Evolutionary conservation across 2,797 vertebrate genomes (phyloP), one percentile per base, ranked within the genome.

Genomic region (Lophotriccus pileatus): DNA sequence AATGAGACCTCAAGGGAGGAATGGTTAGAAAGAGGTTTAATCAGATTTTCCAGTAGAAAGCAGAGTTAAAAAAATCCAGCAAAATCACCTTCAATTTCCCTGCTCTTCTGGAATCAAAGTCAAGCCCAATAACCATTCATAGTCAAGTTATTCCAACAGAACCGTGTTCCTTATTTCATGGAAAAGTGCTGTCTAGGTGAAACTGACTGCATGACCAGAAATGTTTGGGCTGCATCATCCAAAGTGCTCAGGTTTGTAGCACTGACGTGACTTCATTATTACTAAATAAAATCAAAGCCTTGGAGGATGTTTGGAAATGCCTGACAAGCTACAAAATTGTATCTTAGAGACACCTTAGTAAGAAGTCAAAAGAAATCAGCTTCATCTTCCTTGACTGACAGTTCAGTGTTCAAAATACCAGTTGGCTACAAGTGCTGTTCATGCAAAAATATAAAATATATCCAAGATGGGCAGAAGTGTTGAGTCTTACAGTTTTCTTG

Each of bases 1-100:
- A 98, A 98, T 98, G 96, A 98, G 98, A 96, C 90, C 98, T 97
- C 98, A 87, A 82, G 98, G 97, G 98, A 97, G 74, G 76, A 91
- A 87, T 44, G 24, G 80, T 97, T 96, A 85, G 95, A 95, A 90
- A 91, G 25, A 84, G 53, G 84, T 93, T 97, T 94, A 97, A 97
- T 95, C 93, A 92, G 78, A 49, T 94, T 96, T 96, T 96, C 82
- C 69, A 84, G 69, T 79, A 94, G 49, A 86, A 87, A 34, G 17
- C 3, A 0, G 24, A 27, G 2, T 2, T 2, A 9, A 50, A 47
- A 43, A 87, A 77, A 41, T 39, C 34, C 39, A 63, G 19, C 59
- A 82, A 94, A 83, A 92, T n/a, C 49, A 21, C 77, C 13, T 94
- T 93, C 60, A 66, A 23, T 94, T 90, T 94, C 77, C 83, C 23